These are phyloP conservation scores for Bubalus kerabau DNA, from an alignment of 2,113 vertebrate genomes.

Conservation along the genomic window DNA sequence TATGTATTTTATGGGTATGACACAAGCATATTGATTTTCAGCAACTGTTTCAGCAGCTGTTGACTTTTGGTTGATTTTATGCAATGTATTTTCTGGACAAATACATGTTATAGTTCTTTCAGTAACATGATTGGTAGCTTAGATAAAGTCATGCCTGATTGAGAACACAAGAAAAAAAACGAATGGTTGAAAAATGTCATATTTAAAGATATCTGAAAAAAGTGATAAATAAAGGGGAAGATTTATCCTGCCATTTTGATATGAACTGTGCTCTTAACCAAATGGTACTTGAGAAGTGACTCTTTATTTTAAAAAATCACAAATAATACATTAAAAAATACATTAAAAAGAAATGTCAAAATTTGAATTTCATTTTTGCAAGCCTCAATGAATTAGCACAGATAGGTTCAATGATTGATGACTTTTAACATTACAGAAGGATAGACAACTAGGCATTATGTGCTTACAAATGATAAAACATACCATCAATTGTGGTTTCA, in stretches of 20 bases:
- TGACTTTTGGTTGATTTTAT: slow-evolving; percentile 17
- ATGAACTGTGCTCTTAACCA: not conserved
- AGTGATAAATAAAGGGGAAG: not conserved
- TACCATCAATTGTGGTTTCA: not conserved
- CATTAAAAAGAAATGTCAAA: slow-evolving; percentile 21
- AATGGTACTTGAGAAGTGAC: not conserved
- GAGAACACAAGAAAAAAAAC: not conserved
- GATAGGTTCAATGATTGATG: not conserved
- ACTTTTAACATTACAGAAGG: not conserved
- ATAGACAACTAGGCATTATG: not conserved
- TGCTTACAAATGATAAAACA: not conserved
- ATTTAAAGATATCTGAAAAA: not conserved
- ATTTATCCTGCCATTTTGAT: not conserved
- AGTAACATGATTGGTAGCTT: not conserved
- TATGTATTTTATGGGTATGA: not conserved
- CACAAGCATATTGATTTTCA: slow-evolving; percentile 1
- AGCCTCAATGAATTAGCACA: not conserved
- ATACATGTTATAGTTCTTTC: not conserved
- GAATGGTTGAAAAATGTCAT: not conserved
- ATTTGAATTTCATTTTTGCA: not conserved
- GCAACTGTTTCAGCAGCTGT: not conserved
- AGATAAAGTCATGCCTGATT: not conserved
- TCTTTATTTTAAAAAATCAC: not conserved
- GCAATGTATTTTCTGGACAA: not conserved
- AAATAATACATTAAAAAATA: not conserved